Base-by-base conservation (phyloP, 2,113 vertebrate species). In the Lipotes vexillifer region DNA sequence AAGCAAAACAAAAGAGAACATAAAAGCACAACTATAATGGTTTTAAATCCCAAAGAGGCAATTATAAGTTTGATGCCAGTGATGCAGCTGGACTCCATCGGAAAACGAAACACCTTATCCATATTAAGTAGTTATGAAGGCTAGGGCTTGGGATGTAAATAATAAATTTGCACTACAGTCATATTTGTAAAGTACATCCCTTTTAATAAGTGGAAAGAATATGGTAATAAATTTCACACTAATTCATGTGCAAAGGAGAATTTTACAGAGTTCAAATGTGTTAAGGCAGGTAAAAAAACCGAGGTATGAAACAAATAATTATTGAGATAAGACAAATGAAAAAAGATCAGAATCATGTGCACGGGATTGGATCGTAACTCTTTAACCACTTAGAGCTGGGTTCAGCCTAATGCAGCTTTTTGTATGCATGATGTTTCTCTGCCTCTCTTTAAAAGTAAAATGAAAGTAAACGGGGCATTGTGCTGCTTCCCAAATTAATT, bases 1-100 rank as follows among this genome's bases (percentile, higher is more conserved):
- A 98, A 98, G 97, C 97, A 99, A 98, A 98, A 98, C 98, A 99
- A 98, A 98, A 98, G 98, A 98, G 98, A 99, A 98, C 98, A 99
- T 98, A 98, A 99, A 99, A 99, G 98, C 98, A 98, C 96, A 98
- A 98, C 96, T 98, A 97, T 98, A 99, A 99, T 98, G 98, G 97
- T 98, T 98, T 98, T 97, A 99, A 99, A 98, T 99, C 98, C 98
- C 98, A 98, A 97, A 98, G 99, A 98, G 98, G 97, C 98, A 98
- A 98, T 99, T 98, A 98, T 98, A 99, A 98, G 98, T 99, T 98
- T 98, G 98, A 98, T 99, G 98, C 98, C 98, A 98, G 98, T 98
- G 97, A 98, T 98, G 96, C 94, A 97, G 97, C 98, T 99, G 98
- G 98, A 98, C 98, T 98, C 97, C 98, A 96, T 98, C 95, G 94